These are phyloP conservation scores for Sebastes vulpes DNA, from an alignment of 2,797 vertebrate species.

Conservation along the genomic window DNA sequence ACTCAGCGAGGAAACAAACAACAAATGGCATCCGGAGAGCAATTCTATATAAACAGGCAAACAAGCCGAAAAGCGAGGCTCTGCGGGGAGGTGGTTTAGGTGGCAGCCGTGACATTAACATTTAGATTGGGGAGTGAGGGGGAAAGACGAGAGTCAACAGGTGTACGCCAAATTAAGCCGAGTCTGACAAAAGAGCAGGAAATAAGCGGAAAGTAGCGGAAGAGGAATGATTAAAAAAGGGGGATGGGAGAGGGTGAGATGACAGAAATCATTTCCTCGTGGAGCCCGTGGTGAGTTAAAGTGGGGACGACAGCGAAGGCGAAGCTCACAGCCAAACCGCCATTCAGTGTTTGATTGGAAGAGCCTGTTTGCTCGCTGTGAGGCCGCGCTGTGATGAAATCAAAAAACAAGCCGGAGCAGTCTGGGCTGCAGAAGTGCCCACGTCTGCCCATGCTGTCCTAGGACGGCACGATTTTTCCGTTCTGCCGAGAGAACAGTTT, in stretches of 20 bases:
- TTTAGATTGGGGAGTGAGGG: conserved; percentile 72
- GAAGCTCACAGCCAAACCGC: conserved; percentile 47
- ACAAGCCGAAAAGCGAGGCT: conserved; percentile 2
- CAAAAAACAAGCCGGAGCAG: conserved; percentile 44
- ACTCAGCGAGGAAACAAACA: conserved; percentile 23
- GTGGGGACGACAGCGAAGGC: conserved; percentile 58
- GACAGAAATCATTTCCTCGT: conserved; percentile 59
- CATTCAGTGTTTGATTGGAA: conserved; percentile 63
- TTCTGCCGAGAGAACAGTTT: conserved; percentile 54
- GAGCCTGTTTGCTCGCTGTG: conserved; percentile 47
- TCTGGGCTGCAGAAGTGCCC: conserved; percentile 46
- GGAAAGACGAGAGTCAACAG: conserved; percentile 67
- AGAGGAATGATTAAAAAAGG: conserved; percentile 48
- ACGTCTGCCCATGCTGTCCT: conserved; percentile 48
- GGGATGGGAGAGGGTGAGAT: conserved; percentile 21
- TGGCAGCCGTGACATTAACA: conserved; percentile 72
- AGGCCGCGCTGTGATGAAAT: conserved; percentile 32
- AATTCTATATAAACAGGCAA: conserved; percentile 15
- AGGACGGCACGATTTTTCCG: conserved; percentile 37
- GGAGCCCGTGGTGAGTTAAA: conserved; percentile 49
- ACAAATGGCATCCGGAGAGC: conserved; percentile 17
- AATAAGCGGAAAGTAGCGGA: conserved; percentile 53
- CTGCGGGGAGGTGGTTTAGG: not conserved
- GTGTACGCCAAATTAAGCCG: conserved; percentile 50
- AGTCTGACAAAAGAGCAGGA: conserved; percentile 52